Percentiles rank a stretch among this genome's conserved stretches.
Evolutionary conservation across 2,888 invertebrate genomes (phyloP).

Genomic region (Tribolium freemani): DNA sequence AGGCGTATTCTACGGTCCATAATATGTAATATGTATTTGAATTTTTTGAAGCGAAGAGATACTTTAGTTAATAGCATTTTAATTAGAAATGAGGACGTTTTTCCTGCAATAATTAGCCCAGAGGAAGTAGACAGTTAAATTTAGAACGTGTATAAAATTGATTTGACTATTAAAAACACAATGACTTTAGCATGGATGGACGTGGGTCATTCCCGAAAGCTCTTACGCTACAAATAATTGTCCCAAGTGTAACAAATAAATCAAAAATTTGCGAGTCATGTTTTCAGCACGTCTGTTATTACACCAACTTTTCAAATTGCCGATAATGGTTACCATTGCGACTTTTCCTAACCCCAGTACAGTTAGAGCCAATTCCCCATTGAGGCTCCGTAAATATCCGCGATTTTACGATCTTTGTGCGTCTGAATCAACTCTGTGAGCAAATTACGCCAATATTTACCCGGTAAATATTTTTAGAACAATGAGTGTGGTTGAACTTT

Average conservation of each 20-base stretch:
- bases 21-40: no score
- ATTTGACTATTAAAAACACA: background rate
- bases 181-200: background rate
- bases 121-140: conserved; percentile 14
- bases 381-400: conserved; percentile 10
- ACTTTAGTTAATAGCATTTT: conserved; percentile 14
- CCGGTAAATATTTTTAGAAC: conserved; percentile 43
- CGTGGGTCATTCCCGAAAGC: conserved; percentile 4
- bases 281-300: conserved; percentile 8
- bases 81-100: conserved; percentile 24
- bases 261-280: conserved; percentile 22
- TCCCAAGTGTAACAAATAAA: conserved; percentile 22
- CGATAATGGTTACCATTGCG: background rate
- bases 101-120: conserved; percentile 5
- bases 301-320: conserved; percentile 2
- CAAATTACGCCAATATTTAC: conserved; percentile 45
- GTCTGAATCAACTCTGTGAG: conserved; percentile 31
- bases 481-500: conserved; percentile 45
- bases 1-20: no score
- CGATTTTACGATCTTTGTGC: conserved; percentile 33
- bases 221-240: background rate
- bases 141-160: conserved; percentile 16
- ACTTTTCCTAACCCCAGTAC: conserved; percentile 2
- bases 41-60: no score
- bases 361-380: conserved; percentile 8